Conservation (phyloP, 2,797 vertebrate species). For the Hylomyscus alleni region DNA sequence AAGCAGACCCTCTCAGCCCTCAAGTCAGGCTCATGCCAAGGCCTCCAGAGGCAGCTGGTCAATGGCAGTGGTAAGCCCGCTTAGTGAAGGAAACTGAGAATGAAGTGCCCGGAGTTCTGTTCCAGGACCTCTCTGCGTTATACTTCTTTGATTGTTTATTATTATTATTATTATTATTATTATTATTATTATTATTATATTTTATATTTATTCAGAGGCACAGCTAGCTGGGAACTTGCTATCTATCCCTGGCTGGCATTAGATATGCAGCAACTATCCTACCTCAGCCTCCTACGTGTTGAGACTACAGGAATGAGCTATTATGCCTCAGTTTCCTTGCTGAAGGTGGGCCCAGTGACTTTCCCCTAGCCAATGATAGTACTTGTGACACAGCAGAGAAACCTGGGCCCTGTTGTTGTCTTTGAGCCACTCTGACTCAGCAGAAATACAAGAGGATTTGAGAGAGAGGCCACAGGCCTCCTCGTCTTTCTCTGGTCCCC, state of each 20-base stretch:
- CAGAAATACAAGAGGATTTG: not conserved
- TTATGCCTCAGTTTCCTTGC: not conserved
- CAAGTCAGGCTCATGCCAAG: not conserved
- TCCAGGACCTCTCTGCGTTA: not conserved
- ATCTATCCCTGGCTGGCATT: not conserved
- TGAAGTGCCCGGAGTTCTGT: not conserved
- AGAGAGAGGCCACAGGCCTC: not conserved
- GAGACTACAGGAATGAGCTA: not conserved
- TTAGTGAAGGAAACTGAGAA: not conserved
- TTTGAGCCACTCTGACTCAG: not conserved
- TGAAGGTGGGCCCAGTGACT: not conserved
- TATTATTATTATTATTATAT: not conserved
- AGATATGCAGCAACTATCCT: not conserved
- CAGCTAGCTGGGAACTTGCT: not conserved
- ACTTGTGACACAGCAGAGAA: not conserved
- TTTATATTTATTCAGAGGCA: not conserved
- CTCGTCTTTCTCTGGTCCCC: not conserved
- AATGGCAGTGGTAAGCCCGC: accelerated
- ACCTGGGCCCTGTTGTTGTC: not conserved
- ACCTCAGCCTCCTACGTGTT: not conserved
- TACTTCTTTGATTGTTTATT: not conserved
- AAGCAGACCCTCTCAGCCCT: not conserved
- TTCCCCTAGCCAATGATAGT: not conserved
- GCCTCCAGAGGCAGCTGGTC: not conserved
- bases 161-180: no score